These are phyloP conservation scores for Drosophila mimica DNA, from an alignment of 2,888 invertebrate species.

Conservation along the genomic window DNA sequence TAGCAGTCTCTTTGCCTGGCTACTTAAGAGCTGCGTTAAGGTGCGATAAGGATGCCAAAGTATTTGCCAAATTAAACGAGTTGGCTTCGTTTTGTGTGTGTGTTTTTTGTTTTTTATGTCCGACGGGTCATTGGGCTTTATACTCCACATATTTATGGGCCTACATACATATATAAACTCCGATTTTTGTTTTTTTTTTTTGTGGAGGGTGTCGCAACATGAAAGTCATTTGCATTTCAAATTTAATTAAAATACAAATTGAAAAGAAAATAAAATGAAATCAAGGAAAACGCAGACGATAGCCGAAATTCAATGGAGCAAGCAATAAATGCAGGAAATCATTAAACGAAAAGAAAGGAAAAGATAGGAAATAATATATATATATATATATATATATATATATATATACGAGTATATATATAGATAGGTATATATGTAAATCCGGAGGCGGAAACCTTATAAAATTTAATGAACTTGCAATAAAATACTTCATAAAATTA, in stretches of 20 bases:
- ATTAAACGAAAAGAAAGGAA: slow-evolving; percentile 5
- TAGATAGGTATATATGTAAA: not conserved
- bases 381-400: not conserved
- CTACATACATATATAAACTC: not conserved
- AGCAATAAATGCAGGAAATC: slow-evolving; percentile 31
- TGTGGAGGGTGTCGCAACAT: slow-evolving; percentile 19
- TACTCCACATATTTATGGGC: slow-evolving; percentile 34
- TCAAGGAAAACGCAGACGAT: slow-evolving; percentile 24
- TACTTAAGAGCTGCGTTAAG: slow-evolving; percentile 72
- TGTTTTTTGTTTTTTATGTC: slow-evolving; percentile 40
- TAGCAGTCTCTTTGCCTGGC: slow-evolving; percentile 70
- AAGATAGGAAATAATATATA: slow-evolving; percentile 1
- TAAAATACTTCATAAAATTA: slow-evolving; percentile 29
- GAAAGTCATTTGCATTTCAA: slow-evolving; percentile 60
- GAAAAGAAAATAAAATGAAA: slow-evolving; percentile 31
- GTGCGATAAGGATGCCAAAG: slow-evolving; percentile 70
- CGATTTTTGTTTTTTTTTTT: not conserved
- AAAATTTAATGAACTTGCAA: slow-evolving; percentile 35
- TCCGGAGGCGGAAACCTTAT: slow-evolving; percentile 34
- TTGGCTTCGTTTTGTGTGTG: slow-evolving; percentile 20
- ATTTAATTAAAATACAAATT: slow-evolving; percentile 71
- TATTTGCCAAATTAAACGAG: slow-evolving; percentile 74
- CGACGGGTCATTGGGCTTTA: slow-evolving; percentile 50
- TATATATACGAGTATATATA: not conserved
- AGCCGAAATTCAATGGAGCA: slow-evolving; percentile 29